Base-by-base conservation (phyloP, 2,797 vertebrate genomes). In the Phataginus tetradactyla region DNA sequence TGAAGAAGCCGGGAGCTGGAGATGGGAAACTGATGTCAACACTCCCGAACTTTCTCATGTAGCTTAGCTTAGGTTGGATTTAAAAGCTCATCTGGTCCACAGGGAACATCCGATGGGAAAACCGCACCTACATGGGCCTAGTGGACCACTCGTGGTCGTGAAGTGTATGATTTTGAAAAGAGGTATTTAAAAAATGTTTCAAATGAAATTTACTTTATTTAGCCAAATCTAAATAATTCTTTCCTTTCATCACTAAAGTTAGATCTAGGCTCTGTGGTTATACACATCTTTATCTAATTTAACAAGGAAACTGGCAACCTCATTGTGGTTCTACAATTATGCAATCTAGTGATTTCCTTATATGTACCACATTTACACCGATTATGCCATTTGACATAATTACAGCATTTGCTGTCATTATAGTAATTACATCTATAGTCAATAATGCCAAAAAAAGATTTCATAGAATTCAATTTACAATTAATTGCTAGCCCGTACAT, bases 301-400 rank as follows among this genome's bases (percentile, higher is more conserved):
- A 80, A 83, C 77, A 74, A 94, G 93, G 51, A 96, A 86, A 12
- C 85, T 95, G 93, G 59, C 45, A 75, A 34, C 79, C 77, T 93
- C 87, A 93, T 93, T 80, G 64, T 49, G 34, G 89, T 77, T 57
- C 80, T 51, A 75, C 89, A 97, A 94, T 97, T 97, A 93, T 93
- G 42, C 92, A 95, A 83, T 96, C 92, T 96, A 72, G 80, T 92
- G 90, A 94, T 94, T 97, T 95, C 89, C 84, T 96, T 93, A 92
- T 93, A 75, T 59, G 68, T 78, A 83, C 91, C 77, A 94, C 86
- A 93, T 95, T 97, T 91, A 92, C 37, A 86, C 86, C 83, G 92
- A 98, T 93, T 87, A 97, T 90, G 80, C 90, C 94, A 94, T 96
- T 97, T 97, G 95, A 29, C 80, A 34, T 97, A 96, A 97, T 97